These are phyloP conservation scores for Muscicapa adusta DNA, from an alignment of 2,113 vertebrate species.

Conservation along the genomic window DNA sequence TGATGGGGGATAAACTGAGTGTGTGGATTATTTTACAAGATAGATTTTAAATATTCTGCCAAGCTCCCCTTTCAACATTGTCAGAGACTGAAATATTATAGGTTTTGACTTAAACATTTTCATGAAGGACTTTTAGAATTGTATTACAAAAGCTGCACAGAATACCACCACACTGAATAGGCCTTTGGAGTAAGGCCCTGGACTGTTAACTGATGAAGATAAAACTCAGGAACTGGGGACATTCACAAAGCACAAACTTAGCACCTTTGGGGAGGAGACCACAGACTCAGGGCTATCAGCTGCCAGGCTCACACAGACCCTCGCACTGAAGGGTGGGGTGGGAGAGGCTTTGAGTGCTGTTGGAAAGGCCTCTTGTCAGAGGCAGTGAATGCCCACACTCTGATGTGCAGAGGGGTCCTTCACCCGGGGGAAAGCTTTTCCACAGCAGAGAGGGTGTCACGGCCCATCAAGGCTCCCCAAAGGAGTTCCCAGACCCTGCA, in stretches of 20 bases:
- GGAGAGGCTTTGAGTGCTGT: background rate
- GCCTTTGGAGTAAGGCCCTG: background rate
- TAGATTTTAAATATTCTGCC: background rate
- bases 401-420: too few species aligned
- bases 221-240: background rate
- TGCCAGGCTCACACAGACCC: background rate
- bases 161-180: background rate
- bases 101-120: background rate
- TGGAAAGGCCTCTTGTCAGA: too few species aligned
- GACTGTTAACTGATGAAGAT: background rate
- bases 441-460: too few species aligned
- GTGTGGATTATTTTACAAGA: background rate
- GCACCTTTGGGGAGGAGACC: background rate
- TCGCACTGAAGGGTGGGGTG: background rate
- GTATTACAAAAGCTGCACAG: background rate
- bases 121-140: background rate
- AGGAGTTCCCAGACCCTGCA: too few species aligned
- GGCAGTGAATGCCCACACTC: too few species aligned
- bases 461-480: too few species aligned
- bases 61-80: background rate
- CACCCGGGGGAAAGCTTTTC: too few species aligned
- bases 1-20: background rate
- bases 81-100: background rate
- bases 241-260: background rate
- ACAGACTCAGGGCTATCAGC: background rate